Conservation (phyloP, 2,888 invertebrate species). For the Epicampocera succincta region DNA sequence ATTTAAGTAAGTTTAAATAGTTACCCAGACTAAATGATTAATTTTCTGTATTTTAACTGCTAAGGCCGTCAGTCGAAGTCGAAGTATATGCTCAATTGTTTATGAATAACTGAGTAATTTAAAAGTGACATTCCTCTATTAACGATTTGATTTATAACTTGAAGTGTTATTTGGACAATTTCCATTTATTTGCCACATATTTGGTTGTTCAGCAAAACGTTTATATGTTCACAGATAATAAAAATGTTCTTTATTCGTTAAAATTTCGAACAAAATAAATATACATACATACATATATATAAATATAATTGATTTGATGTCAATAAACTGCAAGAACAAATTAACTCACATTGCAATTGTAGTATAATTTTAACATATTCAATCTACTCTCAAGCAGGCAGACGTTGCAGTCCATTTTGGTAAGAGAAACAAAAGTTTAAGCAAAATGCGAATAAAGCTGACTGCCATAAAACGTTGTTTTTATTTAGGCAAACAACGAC, state of each 20-base stretch:
- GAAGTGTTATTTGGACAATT: constrained; percentile 56
- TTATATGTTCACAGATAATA: constrained; percentile 4
- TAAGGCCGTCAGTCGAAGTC: constrained; percentile 6
- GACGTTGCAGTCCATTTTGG: background rate
- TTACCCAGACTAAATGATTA: no score
- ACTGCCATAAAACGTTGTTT: background rate
- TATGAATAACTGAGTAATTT: constrained; percentile 7
- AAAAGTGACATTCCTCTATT: constrained; percentile 15
- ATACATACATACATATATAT: no score
- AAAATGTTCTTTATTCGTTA: constrained; percentile 20
- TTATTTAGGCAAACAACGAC: background rate
- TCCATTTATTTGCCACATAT: constrained; percentile 34
- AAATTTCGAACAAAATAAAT: background rate
- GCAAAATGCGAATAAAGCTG: constrained; percentile 1
- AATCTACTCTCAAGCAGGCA: no score
- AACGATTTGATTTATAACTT: constrained; percentile 54
- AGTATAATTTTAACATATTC: no score
- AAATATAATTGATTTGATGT: constrained; percentile 13
- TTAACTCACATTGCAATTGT: no score
- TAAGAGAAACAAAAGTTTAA: background rate
- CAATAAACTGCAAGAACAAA: background rate
- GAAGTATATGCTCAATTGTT: background rate
- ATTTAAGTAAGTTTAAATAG: no score
- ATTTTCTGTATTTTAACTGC: no score
- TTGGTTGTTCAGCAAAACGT: constrained; percentile 35